Evolutionary conservation across 1,140 invertebrate species (phyloP), one percentile per base, ranked within the genome.

Genomic region (Drosophila trapezifrons): DNA sequence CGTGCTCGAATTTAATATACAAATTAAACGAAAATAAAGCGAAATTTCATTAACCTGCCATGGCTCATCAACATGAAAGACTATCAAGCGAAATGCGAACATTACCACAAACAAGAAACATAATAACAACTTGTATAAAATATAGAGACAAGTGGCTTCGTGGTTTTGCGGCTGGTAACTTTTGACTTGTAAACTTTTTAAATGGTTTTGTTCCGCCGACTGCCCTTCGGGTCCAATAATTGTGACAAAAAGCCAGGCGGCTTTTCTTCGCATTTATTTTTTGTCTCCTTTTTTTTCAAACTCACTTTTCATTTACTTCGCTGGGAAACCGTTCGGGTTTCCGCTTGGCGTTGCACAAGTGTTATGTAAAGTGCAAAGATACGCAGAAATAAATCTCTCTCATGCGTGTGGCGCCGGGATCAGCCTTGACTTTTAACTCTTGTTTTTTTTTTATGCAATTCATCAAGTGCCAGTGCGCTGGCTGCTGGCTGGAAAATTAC

Each of bases 381-480:
- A 35, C 35, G 37, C 27, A 40, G 59, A 57, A 70, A 69, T 60
- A 75, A 52, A 59, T 54, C 56, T 46, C 15, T 63, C 15, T 60
- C 25, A 63, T 47, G 60, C 72, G 73, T 76, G 46, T 42, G 40
- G 40, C 38, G 27, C 47, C 73, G 54, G 37, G 6, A 46, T 76
- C 54, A 65, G 74, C 69, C 78, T 86, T 86, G 82, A 78, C 75
- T 82, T 60, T 86, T 49, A 20, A 35, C 42, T 54, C 17, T 66
- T 55, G 46, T 56, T 45, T 64, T 69, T 57, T 46, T 65, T 69
- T 87, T 82, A 87, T 73, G 57, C 74, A 86, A 78, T 66, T 75
- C 66, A 63, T 71, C 63, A 79, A 66, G 62, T 72, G 58, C 43
- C 13, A 25, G 65, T 72, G 12, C 27, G 47, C 46, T 60, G 42